Percentiles rank a stretch among this genome's conserved stretches.
Evolutionary conservation across 2,888 invertebrate species (phyloP).

Genomic region (Fragum fragum): DNA sequence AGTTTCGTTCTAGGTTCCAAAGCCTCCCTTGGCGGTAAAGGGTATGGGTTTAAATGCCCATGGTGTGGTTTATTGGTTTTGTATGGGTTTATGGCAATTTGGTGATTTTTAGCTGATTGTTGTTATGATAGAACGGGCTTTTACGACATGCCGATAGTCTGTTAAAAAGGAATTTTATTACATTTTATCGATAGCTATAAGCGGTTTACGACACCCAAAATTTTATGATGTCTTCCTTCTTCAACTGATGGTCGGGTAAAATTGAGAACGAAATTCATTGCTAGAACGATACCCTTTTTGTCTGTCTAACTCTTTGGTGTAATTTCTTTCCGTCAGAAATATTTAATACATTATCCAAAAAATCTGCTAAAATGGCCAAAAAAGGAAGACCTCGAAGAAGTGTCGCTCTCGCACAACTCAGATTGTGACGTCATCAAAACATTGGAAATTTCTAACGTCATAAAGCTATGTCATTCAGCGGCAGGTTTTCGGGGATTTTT

Average conservation of each 20-base stretch:
- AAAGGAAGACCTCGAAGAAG: too few relatives aligned
- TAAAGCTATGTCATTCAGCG: too few relatives aligned
- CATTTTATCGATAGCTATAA: constrained; percentile 6
- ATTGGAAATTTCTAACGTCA: too few relatives aligned
- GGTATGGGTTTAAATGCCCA: constrained; percentile 1
- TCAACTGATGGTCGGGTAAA: background rate
- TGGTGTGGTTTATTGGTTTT: constrained; percentile 19
- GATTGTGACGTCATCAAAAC: too few relatives aligned
- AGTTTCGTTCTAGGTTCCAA: too few relatives aligned
- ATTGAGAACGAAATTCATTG: background rate
- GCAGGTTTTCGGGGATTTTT: too few relatives aligned
- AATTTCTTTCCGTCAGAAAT: too few relatives aligned
- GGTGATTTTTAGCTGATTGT: constrained; percentile 28
- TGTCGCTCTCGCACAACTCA: too few relatives aligned
- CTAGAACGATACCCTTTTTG: too few relatives aligned
- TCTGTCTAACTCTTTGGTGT: too few relatives aligned
- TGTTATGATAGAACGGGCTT: constrained; percentile 24
- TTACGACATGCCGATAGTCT: constrained; percentile 19
- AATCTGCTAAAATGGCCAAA: too few relatives aligned
- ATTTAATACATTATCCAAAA: too few relatives aligned
- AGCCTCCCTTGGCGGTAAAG: background rate
- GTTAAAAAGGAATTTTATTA: constrained; percentile 1
- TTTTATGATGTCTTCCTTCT: constrained; percentile 3
- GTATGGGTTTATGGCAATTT: constrained; percentile 19
- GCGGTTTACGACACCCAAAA: constrained; percentile 3